Percentiles rank a stretch among this genome's conserved stretches.
Evolutionary conservation across 2,888 invertebrate genomes (phyloP).

Genomic region (Dasypogon diadema): DNA sequence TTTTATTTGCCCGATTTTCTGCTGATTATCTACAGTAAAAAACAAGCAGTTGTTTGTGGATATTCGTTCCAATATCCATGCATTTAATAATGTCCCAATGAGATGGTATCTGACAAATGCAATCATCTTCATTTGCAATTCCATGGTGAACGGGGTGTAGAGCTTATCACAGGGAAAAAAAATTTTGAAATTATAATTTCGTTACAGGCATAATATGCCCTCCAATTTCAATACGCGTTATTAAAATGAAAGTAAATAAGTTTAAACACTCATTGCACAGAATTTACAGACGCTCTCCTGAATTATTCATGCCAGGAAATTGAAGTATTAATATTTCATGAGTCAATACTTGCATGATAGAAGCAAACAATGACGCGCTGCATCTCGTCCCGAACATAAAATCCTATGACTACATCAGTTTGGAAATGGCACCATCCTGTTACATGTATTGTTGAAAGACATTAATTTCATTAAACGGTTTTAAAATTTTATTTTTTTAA

Average conservation of each 20-base stretch:
- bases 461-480: no score
- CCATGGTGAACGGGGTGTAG: neutral
- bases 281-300: slow-evolving; percentile 34
- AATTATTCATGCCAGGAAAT: slow-evolving; percentile 46
- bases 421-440: no score
- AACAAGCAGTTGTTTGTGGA: no score
- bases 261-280: slow-evolving; percentile 33
- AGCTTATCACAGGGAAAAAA: slow-evolving; percentile 6
- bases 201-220: slow-evolving; percentile 20
- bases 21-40: neutral
- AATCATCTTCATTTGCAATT: neutral
- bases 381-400: neutral
- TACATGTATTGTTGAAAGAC: no score
- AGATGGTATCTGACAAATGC: slow-evolving; percentile 7
- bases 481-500: no score
- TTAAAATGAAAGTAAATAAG: slow-evolving; percentile 46
- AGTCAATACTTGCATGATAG: slow-evolving; percentile 42
- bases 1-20: neutral
- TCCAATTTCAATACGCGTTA: neutral
- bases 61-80: neutral
- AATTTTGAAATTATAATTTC: slow-evolving; percentile 30
- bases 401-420: neutral
- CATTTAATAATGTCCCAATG: neutral
- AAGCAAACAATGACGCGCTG: neutral
- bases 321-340: slow-evolving; percentile 49